Evolutionary conservation across 2,113 vertebrate species (phyloP).

Genomic region (Nettapus auritus): DNA sequence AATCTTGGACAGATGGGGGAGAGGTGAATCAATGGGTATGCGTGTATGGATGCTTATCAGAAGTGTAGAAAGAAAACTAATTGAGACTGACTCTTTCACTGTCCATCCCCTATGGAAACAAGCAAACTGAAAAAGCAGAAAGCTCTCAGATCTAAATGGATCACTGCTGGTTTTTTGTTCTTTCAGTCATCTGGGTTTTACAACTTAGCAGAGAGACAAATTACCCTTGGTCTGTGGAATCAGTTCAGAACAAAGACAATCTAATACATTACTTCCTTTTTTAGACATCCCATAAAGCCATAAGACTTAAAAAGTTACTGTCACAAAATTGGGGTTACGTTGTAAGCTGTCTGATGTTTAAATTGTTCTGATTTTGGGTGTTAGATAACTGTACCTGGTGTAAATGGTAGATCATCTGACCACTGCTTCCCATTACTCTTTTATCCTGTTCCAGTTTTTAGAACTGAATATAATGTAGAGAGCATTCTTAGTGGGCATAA

Average conservation of each 20-base stretch:
- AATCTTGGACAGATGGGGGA: not conserved
- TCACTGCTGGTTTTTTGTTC: not conserved
- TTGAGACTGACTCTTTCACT: not conserved
- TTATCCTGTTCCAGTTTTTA: not conserved
- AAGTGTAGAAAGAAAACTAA: not conserved
- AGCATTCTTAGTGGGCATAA: not conserved
- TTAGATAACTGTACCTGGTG: not conserved
- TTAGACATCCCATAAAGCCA: too few species aligned
- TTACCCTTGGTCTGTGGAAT: not conserved
- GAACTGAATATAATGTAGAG: not conserved
- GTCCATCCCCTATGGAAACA: not conserved
- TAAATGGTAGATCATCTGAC: not conserved
- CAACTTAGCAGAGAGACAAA: not conserved
- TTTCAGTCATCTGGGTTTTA: not conserved
- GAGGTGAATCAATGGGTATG: not conserved
- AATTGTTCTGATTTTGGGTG: not conserved
- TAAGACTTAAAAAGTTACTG: not conserved
- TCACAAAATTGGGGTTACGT: not conserved
- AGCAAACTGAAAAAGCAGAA: not conserved
- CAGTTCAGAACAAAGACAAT: too few species aligned
- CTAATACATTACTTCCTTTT: not conserved
- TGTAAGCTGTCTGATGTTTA: not conserved
- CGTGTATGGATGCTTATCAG: not conserved
- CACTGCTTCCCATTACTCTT: not conserved
- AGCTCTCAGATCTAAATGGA: not conserved